Percentiles rank a stretch among this genome's conserved stretches.
These are phyloP conservation scores for Elegia similella DNA, from an alignment of 2,888 invertebrate species.

Conservation along the genomic window DNA sequence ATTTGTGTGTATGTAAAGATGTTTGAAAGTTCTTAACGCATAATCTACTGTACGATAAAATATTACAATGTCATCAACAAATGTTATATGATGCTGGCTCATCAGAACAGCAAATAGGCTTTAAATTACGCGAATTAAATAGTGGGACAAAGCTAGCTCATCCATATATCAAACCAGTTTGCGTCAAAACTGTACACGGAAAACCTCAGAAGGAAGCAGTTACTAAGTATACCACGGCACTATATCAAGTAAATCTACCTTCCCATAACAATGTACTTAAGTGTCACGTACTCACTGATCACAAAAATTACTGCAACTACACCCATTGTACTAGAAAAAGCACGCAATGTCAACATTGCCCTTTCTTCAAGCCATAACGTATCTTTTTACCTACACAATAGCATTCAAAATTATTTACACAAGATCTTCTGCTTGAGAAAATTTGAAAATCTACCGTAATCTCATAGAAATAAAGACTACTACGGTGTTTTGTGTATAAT, in stretches of 20 bases:
- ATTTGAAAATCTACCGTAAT: background rate
- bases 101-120: no score
- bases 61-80: no score
- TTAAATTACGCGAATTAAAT: no score
- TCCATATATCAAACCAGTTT: no score
- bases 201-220: background rate
- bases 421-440: background rate
- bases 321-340: constrained; percentile 4
- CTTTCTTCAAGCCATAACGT: background rate
- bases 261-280: background rate
- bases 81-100: no score
- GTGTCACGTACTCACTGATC: background rate
- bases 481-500: background rate
- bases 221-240: background rate
- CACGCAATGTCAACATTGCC: background rate
- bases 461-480: background rate
- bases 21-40: no score
- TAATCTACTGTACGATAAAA: no score
- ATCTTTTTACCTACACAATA: background rate
- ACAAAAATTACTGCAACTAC: constrained; percentile 3
- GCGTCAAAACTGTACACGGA: background rate
- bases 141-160: no score
- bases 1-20: no score
- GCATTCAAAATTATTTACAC: background rate
- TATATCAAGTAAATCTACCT: background rate